Evolutionary conservation across 2,888 invertebrate species (phyloP), one percentile per base, ranked within the genome.

Genomic region (Rhagonycha fulva): DNA sequence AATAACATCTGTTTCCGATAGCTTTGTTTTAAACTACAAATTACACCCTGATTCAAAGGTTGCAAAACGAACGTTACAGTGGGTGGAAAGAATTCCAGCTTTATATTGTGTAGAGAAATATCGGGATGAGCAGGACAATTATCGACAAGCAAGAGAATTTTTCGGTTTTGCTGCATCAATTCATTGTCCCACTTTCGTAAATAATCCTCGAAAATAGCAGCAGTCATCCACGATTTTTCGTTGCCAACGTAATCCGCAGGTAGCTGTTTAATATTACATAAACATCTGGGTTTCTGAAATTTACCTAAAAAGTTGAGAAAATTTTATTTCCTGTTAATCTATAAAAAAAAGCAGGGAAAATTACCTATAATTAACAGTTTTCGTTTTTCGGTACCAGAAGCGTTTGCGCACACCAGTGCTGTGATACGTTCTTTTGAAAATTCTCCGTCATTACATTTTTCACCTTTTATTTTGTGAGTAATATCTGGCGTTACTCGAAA

Each of bases 391-490:
- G 23, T 26, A 19, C 76, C 72, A 68, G 75, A 28, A 76, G 74
- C 68, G 76, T 78, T 78, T 62, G 81, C 79, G 23, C 78, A 76
- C 62, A 83, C 76, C 68, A 83, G 60, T 14, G 82, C 74, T 24
- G 82, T 84, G 11, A 84, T 72, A 70, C 82, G 70, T 47, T 83
- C 81, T 77, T 84, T 84, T 62, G 82, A 82, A 28, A 81, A 70
- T 80, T 84, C 85, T 14, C 82, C 84, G 28, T 82, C 83, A 67
- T 78, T 78, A 69, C 84, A 83, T 67, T 69, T 81, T 81, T 78
- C 84, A 82, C 79, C 73, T 79, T 82, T 82, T 32, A 84, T 83
- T 74, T 71, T 80, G 24, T 80, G 78, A 24, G 82, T 82, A 80
- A 81, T 81, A 68, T 83, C 80, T 5, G 83, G 82, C 5, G 32